Base-by-base conservation (phyloP, 2,888 invertebrate genomes). In the Alentia gelatinosa region DNA sequence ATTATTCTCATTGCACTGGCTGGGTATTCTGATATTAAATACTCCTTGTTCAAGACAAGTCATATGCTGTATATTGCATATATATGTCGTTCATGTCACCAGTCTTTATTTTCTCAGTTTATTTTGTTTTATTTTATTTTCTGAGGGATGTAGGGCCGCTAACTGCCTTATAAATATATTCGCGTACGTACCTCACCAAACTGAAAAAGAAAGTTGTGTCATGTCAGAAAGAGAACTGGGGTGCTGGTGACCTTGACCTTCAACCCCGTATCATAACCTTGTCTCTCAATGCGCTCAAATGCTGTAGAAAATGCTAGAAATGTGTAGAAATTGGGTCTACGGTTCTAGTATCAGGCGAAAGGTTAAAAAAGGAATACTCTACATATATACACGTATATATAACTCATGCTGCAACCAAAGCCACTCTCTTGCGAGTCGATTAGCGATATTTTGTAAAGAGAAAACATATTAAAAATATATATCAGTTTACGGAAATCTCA, bases 21-120 rank as follows among this genome's bases (percentile, higher is more conserved):
- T 30, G 68, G 74, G 89, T 89, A 68, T 89, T 40, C 42, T n/a
- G 56, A 89, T 26, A 26, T n/a, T 30, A 89, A 37, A 89, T 68
- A 89, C 89, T 68, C 74, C n/a, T 23, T 39, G 68, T 68, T 68
- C 39, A 68, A 68, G 63, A 68, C 12, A 89, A 89, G 15, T 30
- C n/a, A 47, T 47, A n/a, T n/a, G n/a, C n/a, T n/a, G 9, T 33
- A 42, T n/a, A 15, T 40, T n/a, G 1, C 50, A 47, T 26, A 26
- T 23, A 84, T 63, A n/a, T 26, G n/a, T n/a, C 26, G 63, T 63
- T 63, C 63, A 63, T 63, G 9, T 63, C 9, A 26, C n/a, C n/a
- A 12, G 26, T 63, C 26, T n/a, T 63, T 63, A 19, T 63, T 63
- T 63, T n/a, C 56, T 56, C 68, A 68, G n/a, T 68, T 68, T n/a